Conservation (phyloP, 2,888 invertebrate genomes). For the Helicoverpa assulta region DNA sequence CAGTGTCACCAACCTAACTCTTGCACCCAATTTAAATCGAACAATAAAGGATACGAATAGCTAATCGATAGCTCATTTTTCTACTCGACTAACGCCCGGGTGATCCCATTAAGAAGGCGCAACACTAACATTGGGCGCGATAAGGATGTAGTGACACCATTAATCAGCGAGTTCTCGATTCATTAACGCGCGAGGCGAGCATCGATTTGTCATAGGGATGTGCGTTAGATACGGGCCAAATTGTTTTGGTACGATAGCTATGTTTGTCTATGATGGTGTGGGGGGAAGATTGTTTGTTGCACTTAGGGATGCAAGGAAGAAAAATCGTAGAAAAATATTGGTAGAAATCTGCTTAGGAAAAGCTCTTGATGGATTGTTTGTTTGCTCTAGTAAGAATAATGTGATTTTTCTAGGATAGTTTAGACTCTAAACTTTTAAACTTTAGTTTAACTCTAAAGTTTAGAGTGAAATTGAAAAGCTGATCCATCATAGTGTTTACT, state of each 20-base stretch:
- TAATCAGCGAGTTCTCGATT: slow-evolving; percentile 86
- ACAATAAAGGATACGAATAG: slow-evolving; percentile 58
- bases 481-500: slow-evolving; percentile 3
- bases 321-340: slow-evolving; percentile 48
- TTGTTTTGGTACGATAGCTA: slow-evolving; percentile 59
- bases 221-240: slow-evolving; percentile 67
- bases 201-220: slow-evolving; percentile 86
- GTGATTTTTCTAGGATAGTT: slow-evolving; percentile 8
- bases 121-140: slow-evolving; percentile 75
- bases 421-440: too few relatives aligned
- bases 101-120: slow-evolving; percentile 86
- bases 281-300: slow-evolving; percentile 38
- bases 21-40: slow-evolving; percentile 63
- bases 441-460: too few relatives aligned
- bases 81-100: slow-evolving; percentile 70
- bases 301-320: slow-evolving; percentile 44
- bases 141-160: slow-evolving; percentile 84
- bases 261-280: slow-evolving; percentile 57
- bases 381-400: slow-evolving; percentile 20
- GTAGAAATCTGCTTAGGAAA: slow-evolving; percentile 15
- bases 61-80: slow-evolving; percentile 61
- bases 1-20: slow-evolving; percentile 27
- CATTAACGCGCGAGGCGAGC: slow-evolving; percentile 79
- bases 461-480: slow-evolving; percentile 5
- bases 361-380: slow-evolving; percentile 36